Conservation (phyloP, 2,797 vertebrate species). For the Chloroceryle amazona region DNA sequence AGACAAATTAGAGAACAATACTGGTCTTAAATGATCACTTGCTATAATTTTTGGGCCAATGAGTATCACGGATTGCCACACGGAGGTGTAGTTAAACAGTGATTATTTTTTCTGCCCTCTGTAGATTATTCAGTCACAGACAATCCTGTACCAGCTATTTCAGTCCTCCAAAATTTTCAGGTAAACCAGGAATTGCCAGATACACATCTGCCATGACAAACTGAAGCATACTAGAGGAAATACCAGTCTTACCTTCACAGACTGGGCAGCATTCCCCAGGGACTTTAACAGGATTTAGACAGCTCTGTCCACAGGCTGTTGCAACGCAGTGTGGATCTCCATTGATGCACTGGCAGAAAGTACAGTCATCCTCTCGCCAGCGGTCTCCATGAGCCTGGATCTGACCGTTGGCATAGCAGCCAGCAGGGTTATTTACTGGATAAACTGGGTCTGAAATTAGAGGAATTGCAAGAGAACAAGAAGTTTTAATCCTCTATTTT, state of each 20-base stretch:
- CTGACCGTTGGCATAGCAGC: conserved; percentile 90
- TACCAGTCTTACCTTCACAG: conserved; percentile 83
- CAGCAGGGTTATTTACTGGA: conserved; percentile 87
- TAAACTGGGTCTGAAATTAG: conserved; percentile 84
- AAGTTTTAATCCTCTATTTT: background rate
- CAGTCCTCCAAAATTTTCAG: background rate
- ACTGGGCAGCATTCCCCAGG: conserved; percentile 92
- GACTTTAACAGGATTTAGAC: conserved; percentile 89
- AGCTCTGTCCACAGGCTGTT: conserved; percentile 89
- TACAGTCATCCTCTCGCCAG: conserved; percentile 93
- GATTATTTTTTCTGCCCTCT: background rate
- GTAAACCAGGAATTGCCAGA: background rate
- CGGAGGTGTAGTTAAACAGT: background rate
- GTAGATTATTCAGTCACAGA: background rate
- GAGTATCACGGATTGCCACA: accelerated
- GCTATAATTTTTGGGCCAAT: background rate
- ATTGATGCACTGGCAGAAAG: conserved; percentile 91
- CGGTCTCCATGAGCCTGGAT: conserved; percentile 91
- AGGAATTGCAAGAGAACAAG: background rate
- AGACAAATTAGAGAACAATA: background rate
- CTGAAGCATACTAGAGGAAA: accelerated
- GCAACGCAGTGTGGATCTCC: conserved; percentile 89
- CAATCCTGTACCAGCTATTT: background rate
- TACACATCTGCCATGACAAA: background rate
- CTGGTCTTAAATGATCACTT: background rate